phyloP scores from a whole-genome alignment of 2,113 vertebrate species.

The Phrynosoma platyrhinos region DNA sequence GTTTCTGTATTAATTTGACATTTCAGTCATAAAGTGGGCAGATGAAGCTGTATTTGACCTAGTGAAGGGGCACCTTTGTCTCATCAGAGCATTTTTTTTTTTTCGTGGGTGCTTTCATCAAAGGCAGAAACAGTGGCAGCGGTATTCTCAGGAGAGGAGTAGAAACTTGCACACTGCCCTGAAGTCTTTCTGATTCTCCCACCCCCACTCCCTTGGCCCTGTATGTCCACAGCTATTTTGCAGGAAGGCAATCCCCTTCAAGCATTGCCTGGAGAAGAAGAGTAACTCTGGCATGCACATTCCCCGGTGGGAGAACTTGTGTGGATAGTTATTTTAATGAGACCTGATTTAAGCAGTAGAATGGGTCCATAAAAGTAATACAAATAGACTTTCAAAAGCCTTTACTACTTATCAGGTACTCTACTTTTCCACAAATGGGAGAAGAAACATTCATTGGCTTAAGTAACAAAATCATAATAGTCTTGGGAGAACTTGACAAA shows the following conservation, averaged over 20 bases:
- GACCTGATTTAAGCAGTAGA: conserved; percentile 79
- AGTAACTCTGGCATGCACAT: conserved; percentile 74
- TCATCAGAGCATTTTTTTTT: conserved; percentile 30
- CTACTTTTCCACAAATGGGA: conserved; percentile 55
- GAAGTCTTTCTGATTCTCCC: conserved; percentile 55
- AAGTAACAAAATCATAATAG: conserved; percentile 66
- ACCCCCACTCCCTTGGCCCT: conserved; percentile 11
- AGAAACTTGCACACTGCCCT: conserved; percentile 61
- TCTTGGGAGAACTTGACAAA: conserved; percentile 55
- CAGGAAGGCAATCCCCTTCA: conserved; percentile 68
- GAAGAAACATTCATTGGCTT: conserved; percentile 66
- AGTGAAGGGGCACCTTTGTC: accelerated
- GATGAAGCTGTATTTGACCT: conserved; percentile 30
- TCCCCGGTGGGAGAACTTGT: conserved; percentile 74
- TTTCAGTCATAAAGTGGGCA: conserved; percentile 34
- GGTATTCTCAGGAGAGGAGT: conserved; percentile 52
- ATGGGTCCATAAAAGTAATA: conserved; percentile 78
- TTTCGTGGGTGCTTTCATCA: conserved; percentile 1
- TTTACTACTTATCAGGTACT: conserved; percentile 64
- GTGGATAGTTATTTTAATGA: conserved; percentile 79
- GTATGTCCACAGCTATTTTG: conserved; percentile 55
- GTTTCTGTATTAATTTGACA: conserved; percentile 61
- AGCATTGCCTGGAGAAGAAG: conserved; percentile 73
- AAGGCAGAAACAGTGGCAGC: conserved; percentile 41
- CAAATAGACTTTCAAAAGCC: conserved; percentile 76